Evolutionary conservation across 2,797 vertebrate species (phyloP).

Genomic region (Enteromius argenteus): DNA sequence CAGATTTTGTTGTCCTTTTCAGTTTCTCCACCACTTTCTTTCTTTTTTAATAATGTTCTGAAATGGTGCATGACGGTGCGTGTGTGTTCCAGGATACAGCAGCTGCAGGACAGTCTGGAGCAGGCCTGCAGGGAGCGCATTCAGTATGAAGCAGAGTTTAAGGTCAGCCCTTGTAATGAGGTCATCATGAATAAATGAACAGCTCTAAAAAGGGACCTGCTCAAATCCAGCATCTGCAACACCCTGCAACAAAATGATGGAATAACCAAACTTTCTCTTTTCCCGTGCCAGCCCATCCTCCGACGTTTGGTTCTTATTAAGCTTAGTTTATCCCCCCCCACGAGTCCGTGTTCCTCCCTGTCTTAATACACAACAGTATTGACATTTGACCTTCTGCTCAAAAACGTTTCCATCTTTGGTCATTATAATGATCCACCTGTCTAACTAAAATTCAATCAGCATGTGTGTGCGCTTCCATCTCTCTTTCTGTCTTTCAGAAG

Average conservation of each 20-base stretch:
- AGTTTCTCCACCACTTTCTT: conserved; percentile 38
- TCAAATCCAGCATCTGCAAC: conserved; percentile 51
- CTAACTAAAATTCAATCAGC: background rate
- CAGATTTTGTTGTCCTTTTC: conserved; percentile 17
- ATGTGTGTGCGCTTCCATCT: background rate
- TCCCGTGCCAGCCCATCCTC: conserved; percentile 67
- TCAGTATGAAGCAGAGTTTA: conserved; percentile 74
- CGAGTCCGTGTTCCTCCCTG: background rate
- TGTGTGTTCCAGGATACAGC: conserved; percentile 60
- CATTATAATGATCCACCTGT: conserved; percentile 35
- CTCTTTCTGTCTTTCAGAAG: conserved; percentile 54
- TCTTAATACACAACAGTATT: background rate
- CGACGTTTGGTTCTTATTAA: conserved; percentile 54
- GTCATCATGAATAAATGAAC: conserved; percentile 73
- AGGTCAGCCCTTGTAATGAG: conserved; percentile 77
- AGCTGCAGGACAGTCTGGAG: conserved; percentile 71
- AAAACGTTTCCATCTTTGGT: conserved; percentile 39
- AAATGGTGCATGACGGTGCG: conserved; percentile 18
- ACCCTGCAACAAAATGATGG: conserved; percentile 35
- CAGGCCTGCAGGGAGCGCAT: conserved; percentile 71
- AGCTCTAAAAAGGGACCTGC: conserved; percentile 62
- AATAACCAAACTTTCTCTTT: conserved; percentile 37
- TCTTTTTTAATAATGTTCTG: conserved; percentile 38
- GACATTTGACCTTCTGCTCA: conserved; percentile 20
- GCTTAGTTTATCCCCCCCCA: background rate